A percentile compares a stretch with the other conserved stretches of the same genome.
These are phyloP conservation scores for Antechinus stuartii DNA, from an alignment of 2,113 vertebrate genomes.

Conservation along the genomic window DNA sequence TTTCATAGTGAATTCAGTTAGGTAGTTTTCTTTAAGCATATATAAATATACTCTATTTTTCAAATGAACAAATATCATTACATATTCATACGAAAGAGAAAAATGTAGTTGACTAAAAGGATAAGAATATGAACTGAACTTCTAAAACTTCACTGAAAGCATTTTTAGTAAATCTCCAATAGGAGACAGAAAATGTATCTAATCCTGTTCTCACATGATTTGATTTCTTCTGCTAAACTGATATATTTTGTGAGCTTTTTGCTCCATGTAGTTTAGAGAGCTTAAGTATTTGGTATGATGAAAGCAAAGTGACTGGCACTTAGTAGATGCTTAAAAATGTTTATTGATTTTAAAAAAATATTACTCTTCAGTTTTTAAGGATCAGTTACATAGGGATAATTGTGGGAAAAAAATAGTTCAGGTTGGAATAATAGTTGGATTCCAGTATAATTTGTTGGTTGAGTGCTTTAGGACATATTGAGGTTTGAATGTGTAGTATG, in stretches of 20 bases:
- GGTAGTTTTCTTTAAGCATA: constrained; percentile 28
- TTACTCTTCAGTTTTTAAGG: neutral
- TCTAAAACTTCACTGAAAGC: neutral
- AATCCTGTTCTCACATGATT: neutral
- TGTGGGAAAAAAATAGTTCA: neutral
- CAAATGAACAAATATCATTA: neutral
- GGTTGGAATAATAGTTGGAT: neutral
- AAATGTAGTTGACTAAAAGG: neutral
- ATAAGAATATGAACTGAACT: neutral
- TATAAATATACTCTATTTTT: constrained; percentile 29
- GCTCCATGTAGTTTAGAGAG: neutral
- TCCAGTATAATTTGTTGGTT: neutral
- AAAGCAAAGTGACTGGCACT: neutral
- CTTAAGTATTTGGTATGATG: neutral
- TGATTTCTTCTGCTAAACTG: neutral
- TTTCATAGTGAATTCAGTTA: constrained; percentile 46
- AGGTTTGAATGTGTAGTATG: neutral
- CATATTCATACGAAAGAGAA: constrained; percentile 39
- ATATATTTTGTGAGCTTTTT: neutral
- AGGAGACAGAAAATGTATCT: neutral
- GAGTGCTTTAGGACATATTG: neutral
- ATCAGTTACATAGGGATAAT: neutral
- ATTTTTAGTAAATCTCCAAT: neutral
- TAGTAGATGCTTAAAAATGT: neutral
- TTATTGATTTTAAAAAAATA: neutral